Evolutionary conservation across 2,888 invertebrate species (phyloP).

Genomic region (Drosophila prolongata): DNA sequence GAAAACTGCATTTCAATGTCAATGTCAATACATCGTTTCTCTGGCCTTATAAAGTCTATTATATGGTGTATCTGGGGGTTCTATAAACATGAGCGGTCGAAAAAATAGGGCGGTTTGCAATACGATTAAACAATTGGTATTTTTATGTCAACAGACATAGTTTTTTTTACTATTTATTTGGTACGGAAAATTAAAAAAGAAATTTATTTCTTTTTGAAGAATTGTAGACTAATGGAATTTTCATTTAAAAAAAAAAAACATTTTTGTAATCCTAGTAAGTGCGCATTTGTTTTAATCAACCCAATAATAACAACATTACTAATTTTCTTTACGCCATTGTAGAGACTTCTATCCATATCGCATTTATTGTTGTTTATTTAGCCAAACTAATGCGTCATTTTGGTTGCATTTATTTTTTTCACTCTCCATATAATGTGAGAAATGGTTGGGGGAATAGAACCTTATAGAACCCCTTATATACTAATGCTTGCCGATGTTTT

Average conservation of each 20-base stretch:
- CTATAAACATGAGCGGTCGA: too few relatives aligned
- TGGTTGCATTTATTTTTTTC: constrained; percentile 6
- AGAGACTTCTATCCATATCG: constrained; percentile 13
- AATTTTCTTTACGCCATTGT: background rate
- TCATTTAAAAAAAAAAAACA: too few relatives aligned
- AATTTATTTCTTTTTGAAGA: too few relatives aligned
- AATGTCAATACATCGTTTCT: constrained; percentile 43
- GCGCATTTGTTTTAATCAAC: too few relatives aligned
- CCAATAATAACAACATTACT: background rate
- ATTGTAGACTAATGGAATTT: too few relatives aligned
- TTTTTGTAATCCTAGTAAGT: too few relatives aligned
- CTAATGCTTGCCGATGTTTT: background rate
- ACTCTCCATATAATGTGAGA: constrained; percentile 15
- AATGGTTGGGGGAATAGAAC: background rate
- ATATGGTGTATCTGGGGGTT: constrained; percentile 1
- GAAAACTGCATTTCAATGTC: constrained; percentile 56
- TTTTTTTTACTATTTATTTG: too few relatives aligned
- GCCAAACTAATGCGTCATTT: constrained; percentile 24
- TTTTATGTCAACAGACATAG: too few relatives aligned
- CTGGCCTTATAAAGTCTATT: constrained; percentile 6
- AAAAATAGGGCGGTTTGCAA: background rate
- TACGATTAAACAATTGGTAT: too few relatives aligned
- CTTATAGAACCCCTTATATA: background rate
- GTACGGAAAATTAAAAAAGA: too few relatives aligned
- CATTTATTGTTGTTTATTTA: constrained; percentile 14